A percentile compares a stretch with the other conserved stretches of the same genome.
Evolutionary conservation across 1,140 invertebrate species (phyloP).

Genomic region (Diplogasteroides magnus): DNA sequence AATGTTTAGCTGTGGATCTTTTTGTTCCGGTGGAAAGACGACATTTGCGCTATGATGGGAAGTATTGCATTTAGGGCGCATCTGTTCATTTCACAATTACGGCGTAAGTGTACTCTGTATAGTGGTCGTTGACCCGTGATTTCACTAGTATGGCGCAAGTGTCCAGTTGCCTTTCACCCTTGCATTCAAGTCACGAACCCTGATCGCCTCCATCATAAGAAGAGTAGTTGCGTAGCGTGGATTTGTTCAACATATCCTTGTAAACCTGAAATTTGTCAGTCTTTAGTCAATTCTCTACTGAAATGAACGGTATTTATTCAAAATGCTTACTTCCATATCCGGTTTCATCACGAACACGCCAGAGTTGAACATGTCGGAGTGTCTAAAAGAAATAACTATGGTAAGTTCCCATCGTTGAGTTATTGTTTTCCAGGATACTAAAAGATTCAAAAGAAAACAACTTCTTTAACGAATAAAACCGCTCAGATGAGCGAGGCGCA

Average conservation of each 20-base stretch:
- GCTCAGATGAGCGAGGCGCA: slow-evolving; percentile 18
- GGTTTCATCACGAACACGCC: background rate
- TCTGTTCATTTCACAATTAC: background rate
- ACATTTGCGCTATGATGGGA: no score
- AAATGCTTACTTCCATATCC: background rate
- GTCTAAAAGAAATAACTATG: background rate
- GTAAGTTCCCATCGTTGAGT: slow-evolving; percentile 50
- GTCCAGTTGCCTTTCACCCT: no score
- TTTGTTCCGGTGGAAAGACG: no score
- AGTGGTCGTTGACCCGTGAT: no score
- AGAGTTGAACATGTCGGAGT: background rate
- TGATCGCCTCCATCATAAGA: background rate
- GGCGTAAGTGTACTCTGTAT: no score
- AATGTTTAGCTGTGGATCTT: no score
- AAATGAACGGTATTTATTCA: background rate
- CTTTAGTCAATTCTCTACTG: no score
- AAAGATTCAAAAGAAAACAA: background rate
- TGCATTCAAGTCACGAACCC: no score
- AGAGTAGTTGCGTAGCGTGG: background rate
- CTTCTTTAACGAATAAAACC: background rate
- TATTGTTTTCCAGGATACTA: background rate
- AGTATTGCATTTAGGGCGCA: background rate
- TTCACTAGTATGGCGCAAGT: no score
- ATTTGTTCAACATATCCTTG: background rate
- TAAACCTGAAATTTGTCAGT: background rate